These are phyloP conservation scores for Parambassis ranga DNA, from an alignment of 2,797 vertebrate genomes.

Conservation along the genomic window DNA sequence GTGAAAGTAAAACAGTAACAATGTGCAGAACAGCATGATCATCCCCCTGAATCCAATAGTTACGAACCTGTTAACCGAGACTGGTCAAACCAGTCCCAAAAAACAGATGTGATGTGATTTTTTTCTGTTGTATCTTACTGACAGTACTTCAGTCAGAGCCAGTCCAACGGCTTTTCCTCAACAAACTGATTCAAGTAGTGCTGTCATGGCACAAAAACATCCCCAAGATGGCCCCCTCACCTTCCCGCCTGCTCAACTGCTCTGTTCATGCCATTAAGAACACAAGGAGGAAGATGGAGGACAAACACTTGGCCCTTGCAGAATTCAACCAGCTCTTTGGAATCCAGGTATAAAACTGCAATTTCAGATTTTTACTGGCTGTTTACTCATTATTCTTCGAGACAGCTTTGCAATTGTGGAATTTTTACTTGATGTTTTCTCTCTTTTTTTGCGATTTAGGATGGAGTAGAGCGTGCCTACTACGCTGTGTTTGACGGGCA, in stretches of 20 bases:
- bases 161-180: slow-evolving; percentile 83
- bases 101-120: no score
- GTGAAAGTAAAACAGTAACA: no score
- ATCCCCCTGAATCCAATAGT: no score
- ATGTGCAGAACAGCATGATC: no score
- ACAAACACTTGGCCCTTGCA: slow-evolving; percentile 85
- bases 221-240: slow-evolving; percentile 22
- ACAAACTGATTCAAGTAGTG: slow-evolving; percentile 81
- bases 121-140: background rate
- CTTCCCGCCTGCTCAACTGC: slow-evolving; percentile 64
- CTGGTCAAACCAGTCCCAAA: no score
- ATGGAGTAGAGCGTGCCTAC: slow-evolving; percentile 82
- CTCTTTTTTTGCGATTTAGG: slow-evolving; percentile 68
- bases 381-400: background rate
- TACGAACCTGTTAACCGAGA: no score
- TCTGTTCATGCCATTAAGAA: slow-evolving; percentile 91
- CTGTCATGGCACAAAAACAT: slow-evolving; percentile 77
- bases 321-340: slow-evolving; percentile 91
- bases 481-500: slow-evolving; percentile 95
- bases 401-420: background rate
- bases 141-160: slow-evolving; percentile 82
- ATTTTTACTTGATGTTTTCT: background rate
- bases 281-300: slow-evolving; percentile 94
- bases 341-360: slow-evolving; percentile 73
- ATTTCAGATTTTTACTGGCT: background rate